Percentiles rank a stretch among this genome's conserved stretches.
Evolutionary conservation across 1,140 invertebrate species (phyloP).

Genomic region (Eumaeus atala): DNA sequence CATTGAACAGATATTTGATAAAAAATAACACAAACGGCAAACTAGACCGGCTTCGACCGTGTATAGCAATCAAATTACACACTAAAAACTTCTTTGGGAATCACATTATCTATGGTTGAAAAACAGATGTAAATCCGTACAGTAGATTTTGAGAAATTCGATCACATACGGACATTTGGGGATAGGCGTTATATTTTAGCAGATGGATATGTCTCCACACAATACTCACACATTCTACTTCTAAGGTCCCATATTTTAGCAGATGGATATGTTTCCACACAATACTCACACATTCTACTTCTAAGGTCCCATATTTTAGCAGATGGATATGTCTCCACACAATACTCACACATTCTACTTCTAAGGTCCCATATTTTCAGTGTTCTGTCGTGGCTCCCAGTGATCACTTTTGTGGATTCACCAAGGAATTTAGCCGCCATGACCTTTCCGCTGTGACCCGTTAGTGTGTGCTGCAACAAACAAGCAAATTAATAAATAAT

Average conservation of each 20-base stretch:
- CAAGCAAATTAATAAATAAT: too few species aligned
- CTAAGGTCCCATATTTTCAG: constrained; percentile 97
- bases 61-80: too few species aligned
- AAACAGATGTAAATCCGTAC: too few species aligned
- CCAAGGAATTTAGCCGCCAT: constrained; percentile 95
- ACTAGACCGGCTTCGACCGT: too few species aligned
- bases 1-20: too few species aligned
- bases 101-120: too few species aligned
- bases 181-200: too few species aligned
- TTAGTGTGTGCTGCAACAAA: constrained; percentile 92
- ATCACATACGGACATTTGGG: too few species aligned
- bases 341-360: constrained; percentile 91
- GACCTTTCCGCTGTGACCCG: constrained; percentile 96
- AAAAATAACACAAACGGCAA: too few species aligned
- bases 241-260: constrained; percentile 97
- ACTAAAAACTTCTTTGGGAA: too few species aligned
- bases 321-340: constrained; percentile 90
- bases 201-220: constrained; percentile 90
- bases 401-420: constrained; percentile 91
- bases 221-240: constrained; percentile 90
- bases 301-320: constrained; percentile 98
- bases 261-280: constrained; percentile 90
- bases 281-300: constrained; percentile 90
- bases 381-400: constrained; percentile 95
- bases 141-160: too few species aligned